These are phyloP conservation scores for Dendrolimus pini DNA, from an alignment of 2,888 invertebrate species.

Conservation along the genomic window DNA sequence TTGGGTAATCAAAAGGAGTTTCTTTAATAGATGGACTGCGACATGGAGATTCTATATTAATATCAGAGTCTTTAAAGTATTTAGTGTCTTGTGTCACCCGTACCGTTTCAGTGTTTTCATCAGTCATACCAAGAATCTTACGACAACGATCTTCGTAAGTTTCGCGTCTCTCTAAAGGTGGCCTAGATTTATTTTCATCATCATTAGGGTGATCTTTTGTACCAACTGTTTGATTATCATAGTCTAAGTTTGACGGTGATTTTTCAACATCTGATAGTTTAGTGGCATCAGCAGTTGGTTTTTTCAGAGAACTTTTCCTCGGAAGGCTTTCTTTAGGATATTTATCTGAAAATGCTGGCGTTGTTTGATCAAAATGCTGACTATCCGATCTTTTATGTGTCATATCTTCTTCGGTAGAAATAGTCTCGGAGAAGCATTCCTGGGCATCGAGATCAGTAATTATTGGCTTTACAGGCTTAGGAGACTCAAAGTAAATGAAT, in stretches of 20 bases:
- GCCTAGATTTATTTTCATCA: slow-evolving; percentile 56
- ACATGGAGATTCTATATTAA: slow-evolving; percentile 35
- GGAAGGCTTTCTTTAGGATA: slow-evolving; percentile 46
- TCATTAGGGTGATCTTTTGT: slow-evolving; percentile 41
- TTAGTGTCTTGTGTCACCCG: slow-evolving; percentile 16
- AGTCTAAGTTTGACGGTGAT: slow-evolving; percentile 53
- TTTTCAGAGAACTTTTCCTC: slow-evolving; percentile 66
- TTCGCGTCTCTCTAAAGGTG: slow-evolving; percentile 79
- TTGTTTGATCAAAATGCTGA: too few species aligned
- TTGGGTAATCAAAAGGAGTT: slow-evolving; percentile 18
- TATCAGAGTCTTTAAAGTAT: slow-evolving; percentile 7
- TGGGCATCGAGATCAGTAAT: slow-evolving; percentile 57
- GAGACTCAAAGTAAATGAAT: slow-evolving; percentile 62
- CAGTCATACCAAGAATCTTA: slow-evolving; percentile 81
- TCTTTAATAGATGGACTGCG: slow-evolving; percentile 39
- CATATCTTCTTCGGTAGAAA: slow-evolving; percentile 21
- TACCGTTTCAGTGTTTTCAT: slow-evolving; percentile 37
- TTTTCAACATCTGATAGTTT: slow-evolving; percentile 51
- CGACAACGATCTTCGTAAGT: slow-evolving; percentile 85
- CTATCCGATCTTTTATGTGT: slow-evolving; percentile 1
- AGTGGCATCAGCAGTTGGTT: slow-evolving; percentile 38
- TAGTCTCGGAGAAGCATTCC: slow-evolving; percentile 26
- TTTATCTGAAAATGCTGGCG: slow-evolving; percentile 43
- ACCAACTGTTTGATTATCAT: slow-evolving; percentile 32
- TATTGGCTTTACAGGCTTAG: slow-evolving; percentile 35